A percentile compares a stretch with the other conserved stretches of the same genome.
phyloP scores from a whole-genome alignment of 2,888 invertebrate genomes.

The Drosophila lacicola region DNA sequence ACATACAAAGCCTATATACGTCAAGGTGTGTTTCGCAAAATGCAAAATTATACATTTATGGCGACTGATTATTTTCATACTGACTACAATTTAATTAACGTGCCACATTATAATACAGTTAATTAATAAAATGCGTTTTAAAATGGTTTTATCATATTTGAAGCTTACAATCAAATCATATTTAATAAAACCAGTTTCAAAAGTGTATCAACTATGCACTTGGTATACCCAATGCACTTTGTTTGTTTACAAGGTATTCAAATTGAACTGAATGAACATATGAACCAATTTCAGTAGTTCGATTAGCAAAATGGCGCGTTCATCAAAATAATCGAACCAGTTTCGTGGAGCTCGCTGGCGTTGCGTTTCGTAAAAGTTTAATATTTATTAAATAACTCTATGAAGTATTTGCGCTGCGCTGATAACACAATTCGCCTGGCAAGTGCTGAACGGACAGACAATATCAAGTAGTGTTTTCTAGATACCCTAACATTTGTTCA shows the following conservation, averaged over 20 bases:
- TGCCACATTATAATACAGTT: no score
- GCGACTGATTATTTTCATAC: constrained; percentile 6
- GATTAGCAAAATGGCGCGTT: constrained; percentile 30
- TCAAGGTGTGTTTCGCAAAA: constrained; percentile 64
- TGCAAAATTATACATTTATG: constrained; percentile 20
- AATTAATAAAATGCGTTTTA: no score
- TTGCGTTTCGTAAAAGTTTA: constrained; percentile 10
- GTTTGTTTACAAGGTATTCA: constrained; percentile 50
- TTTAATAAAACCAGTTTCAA: no score
- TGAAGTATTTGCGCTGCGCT: constrained; percentile 42
- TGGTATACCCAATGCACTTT: constrained; percentile 31
- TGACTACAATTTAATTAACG: not conserved
- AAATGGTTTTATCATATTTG: no score
- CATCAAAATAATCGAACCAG: constrained; percentile 37
- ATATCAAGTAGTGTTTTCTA: not conserved
- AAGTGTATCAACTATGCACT: not conserved
- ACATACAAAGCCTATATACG: constrained; percentile 9
- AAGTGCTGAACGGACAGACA: constrained; percentile 26
- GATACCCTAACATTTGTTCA: not conserved
- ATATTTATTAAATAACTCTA: constrained; percentile 21
- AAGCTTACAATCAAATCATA: no score
- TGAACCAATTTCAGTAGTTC: constrained; percentile 47
- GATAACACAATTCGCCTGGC: constrained; percentile 44
- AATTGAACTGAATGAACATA: constrained; percentile 32
- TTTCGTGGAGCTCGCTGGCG: constrained; percentile 16